Percentiles rank a stretch among this genome's conserved stretches.
Conservation (phyloP, 2,113 vertebrate genomes). For the Semicossyphus pulcher region DNA sequence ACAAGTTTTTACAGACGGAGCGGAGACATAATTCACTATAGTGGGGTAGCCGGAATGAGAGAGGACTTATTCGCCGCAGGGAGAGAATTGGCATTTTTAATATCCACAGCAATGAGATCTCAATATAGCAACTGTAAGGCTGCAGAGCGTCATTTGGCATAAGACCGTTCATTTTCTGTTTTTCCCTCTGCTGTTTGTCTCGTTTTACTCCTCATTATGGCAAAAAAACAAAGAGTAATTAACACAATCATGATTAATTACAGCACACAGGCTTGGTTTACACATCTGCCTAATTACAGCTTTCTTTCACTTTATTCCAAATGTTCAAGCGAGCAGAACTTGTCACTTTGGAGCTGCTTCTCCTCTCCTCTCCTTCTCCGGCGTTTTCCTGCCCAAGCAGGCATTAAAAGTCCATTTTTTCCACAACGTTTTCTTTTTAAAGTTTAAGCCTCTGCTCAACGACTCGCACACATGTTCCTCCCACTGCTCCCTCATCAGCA, state of each 20-base stretch:
- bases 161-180: constrained; percentile 45
- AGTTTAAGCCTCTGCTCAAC: constrained; percentile 12
- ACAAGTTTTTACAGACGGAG: constrained; percentile 69
- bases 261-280: constrained; percentile 57
- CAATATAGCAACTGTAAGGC: constrained; percentile 57
- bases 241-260: constrained; percentile 81
- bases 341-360: constrained; percentile 10
- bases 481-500: constrained; percentile 15
- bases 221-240: constrained; percentile 80
- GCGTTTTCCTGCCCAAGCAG: constrained; percentile 2
- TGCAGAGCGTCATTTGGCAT: constrained; percentile 53
- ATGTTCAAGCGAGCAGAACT: constrained; percentile 49
- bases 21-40: constrained; percentile 67
- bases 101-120: constrained; percentile 71
- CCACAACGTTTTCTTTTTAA: neutral
- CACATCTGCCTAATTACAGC: constrained; percentile 81
- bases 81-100: constrained; percentile 79
- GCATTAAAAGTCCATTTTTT: neutral
- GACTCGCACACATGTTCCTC: constrained; percentile 28
- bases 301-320: constrained; percentile 52
- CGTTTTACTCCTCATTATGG: constrained; percentile 64
- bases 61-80: constrained; percentile 66
- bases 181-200: constrained; percentile 53
- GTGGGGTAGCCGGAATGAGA: constrained; percentile 62
- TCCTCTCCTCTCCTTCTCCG: neutral